Base-by-base conservation (phyloP, 2,888 invertebrate genomes). In the Tiphia femorata region DNA sequence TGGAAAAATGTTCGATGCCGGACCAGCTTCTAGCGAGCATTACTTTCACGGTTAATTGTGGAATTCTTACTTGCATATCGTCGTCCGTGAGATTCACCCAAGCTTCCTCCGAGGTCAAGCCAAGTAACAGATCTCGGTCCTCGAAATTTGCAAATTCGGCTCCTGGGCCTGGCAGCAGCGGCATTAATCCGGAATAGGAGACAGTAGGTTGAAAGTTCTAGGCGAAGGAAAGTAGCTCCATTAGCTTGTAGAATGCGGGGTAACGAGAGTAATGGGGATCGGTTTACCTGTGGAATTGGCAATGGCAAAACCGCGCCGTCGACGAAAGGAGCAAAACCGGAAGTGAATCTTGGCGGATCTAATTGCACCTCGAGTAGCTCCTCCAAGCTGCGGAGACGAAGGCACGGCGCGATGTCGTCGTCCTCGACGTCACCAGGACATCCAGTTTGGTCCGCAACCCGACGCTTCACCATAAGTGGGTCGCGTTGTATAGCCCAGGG, bases 301-400 rank as follows among this genome's bases (percentile, higher is more conserved):
- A 71, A 65, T 0, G 83, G 88, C 67, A 94, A 88, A 62, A 94
- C 93, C 20, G 94, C 94, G 69, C 96, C 96, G 84, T 97, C 97
- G 70, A 96, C 91, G 81, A 96, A 96, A 2, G 97, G 97, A n/a
- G 96, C 97, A 81, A 96, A 97, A 17, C 94, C 94, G 27, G 94
- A 91, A 49, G 96, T 88, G 83, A 94, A 95, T 72, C 91, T 86
- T 5, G 96, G 96, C 25, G 92, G 90, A 75, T 94, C 92, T 49
- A 94, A 87, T 72, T 89, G 87, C 37, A 94, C 91, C 30, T 90
- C 87, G 52, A 94, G 86, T 54, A 95, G 85, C 66, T 93, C 91
- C 16, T 89, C 86, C 19, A 94, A 87, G n/a, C 90, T 89, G 74
- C 92, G 92, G 73, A 91, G 89, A 49, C 95, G 88, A 66, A 95